These are phyloP conservation scores for Hemichromis elongatus DNA, from an alignment of 2,113 vertebrate species.

Conservation along the genomic window DNA sequence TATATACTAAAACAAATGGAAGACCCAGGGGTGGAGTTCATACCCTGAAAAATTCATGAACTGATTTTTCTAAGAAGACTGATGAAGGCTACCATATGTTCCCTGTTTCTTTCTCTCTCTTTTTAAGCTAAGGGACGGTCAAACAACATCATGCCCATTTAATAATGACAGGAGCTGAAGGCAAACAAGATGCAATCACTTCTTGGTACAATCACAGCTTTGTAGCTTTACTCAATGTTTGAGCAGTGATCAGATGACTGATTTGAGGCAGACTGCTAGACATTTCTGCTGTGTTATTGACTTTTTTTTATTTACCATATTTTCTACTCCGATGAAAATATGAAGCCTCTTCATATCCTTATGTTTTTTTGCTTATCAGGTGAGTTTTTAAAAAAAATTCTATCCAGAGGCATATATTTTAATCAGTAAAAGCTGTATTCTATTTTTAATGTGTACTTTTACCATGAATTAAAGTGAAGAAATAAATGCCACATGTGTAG, in stretches of 20 bases:
- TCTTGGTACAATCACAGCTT: background rate
- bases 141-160: background rate
- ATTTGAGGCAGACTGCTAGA: background rate
- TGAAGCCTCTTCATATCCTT: slow-evolving; percentile 26
- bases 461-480: background rate
- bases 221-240: background rate
- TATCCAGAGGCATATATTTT: background rate
- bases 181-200: background rate
- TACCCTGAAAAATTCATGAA: background rate
- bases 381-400: slow-evolving; percentile 19
- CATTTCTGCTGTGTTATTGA: background rate
- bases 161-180: background rate
- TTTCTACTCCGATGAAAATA: slow-evolving; percentile 11
- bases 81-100: background rate
- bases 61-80: background rate
- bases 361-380: slow-evolving; percentile 46
- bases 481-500: background rate
- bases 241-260: background rate
- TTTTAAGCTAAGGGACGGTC: background rate
- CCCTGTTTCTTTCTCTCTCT: background rate
- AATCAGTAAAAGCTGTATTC: background rate
- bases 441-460: background rate
- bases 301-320: background rate
- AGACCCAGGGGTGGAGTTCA: background rate
- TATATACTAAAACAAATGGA: background rate